These are phyloP conservation scores for Phacellophora camtschatica DNA, from an alignment of 30 jellyfish, hydroid and myxozoan genomes.

Conservation along the genomic window DNA sequence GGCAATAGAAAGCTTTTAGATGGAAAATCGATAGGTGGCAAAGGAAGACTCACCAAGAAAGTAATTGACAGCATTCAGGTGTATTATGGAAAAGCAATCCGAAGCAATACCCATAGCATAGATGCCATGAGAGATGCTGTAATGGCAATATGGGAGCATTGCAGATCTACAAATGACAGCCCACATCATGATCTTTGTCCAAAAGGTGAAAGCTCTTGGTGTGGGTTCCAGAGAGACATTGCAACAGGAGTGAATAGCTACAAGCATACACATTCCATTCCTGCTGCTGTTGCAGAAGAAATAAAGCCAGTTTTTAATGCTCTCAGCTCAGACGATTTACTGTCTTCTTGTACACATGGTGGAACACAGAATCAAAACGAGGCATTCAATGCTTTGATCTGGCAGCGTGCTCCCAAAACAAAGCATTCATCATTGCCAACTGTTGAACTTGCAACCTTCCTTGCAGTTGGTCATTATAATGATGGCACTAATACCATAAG, in stretches of 20 bases:
- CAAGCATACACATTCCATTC: neutral
- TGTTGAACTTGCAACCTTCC: neutral
- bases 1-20: neutral
- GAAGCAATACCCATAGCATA: neutral
- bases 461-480: neutral
- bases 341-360: neutral
- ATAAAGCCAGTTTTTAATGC: neutral
- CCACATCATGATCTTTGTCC: constrained; percentile 14
- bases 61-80: constrained; percentile 12
- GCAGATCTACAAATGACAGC: neutral
- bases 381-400: neutral
- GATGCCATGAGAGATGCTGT: neutral
- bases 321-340: neutral
- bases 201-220: neutral
- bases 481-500: neutral
- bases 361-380: constrained; percentile 29
- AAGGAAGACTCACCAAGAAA: neutral
- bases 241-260: neutral
- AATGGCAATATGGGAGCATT: neutral
- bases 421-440: neutral
- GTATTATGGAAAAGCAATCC: constrained; percentile 12
- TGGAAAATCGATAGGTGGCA: neutral
- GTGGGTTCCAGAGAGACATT: constrained; percentile 2
- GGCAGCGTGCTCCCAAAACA: constrained; percentile 1
- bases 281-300: neutral